phyloP scores from a whole-genome alignment of 2,797 vertebrate species.

The Pteropus rufus region DNA sequence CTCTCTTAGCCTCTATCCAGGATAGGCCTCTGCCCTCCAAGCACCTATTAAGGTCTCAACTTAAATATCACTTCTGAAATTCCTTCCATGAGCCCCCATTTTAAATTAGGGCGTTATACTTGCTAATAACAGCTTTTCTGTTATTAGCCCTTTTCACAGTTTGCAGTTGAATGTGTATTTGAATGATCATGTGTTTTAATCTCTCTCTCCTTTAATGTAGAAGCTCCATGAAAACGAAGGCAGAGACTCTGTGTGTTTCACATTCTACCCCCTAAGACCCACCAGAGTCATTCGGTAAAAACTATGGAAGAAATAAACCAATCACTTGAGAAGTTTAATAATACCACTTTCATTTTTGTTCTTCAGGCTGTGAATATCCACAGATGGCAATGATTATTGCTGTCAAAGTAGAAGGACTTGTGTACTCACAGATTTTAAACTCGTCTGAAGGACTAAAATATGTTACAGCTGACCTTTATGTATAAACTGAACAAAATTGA shows the following conservation, averaged over 20 bases:
- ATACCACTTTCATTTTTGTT: not conserved
- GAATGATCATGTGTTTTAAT: not conserved
- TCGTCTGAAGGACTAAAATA: not conserved
- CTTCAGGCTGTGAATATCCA: not conserved
- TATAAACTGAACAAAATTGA: not conserved
- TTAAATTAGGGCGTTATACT: not conserved
- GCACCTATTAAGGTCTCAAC: not conserved
- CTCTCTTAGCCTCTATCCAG: not conserved
- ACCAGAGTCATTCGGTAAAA: not conserved
- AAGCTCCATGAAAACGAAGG: not conserved
- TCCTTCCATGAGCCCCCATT: not conserved
- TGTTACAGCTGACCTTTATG: not conserved
- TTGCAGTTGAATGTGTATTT: not conserved
- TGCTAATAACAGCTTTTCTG: not conserved
- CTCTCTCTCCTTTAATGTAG: not conserved
- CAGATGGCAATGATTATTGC: not conserved
- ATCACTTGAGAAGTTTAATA: not conserved
- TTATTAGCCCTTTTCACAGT: not conserved
- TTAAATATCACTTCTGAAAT: not conserved
- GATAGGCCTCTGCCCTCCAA: not conserved
- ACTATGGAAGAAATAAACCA: not conserved
- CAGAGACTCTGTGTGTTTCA: not conserved
- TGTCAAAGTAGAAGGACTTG: not conserved
- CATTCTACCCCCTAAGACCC: not conserved
- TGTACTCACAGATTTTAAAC: not conserved